Percentiles rank a stretch among this genome's conserved stretches.
These are phyloP conservation scores for Chrysomela aeneicollis DNA, from an alignment of 2,888 invertebrate genomes.

Conservation along the genomic window DNA sequence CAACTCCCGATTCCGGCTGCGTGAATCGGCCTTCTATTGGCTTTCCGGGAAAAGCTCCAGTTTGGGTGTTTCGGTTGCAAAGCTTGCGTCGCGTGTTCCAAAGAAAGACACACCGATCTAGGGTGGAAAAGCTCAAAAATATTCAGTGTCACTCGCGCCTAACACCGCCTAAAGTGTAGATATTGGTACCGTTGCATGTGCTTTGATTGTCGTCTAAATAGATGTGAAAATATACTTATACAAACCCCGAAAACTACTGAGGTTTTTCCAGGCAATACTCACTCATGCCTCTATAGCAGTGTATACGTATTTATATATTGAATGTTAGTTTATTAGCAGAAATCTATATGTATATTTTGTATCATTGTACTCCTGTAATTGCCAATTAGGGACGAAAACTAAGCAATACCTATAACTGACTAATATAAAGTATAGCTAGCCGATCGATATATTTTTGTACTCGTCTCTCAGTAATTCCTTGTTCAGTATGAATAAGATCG, in stretches of 20 bases:
- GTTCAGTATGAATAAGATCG: conserved; percentile 46
- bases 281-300: not conserved
- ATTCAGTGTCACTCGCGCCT: not conserved
- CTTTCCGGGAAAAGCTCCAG: conserved; percentile 55
- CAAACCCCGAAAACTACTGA: not conserved
- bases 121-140: not conserved
- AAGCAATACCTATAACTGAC: conserved; percentile 2
- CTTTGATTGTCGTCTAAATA: conserved; percentile 25
- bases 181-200: conserved; percentile 11
- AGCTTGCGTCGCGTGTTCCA: not conserved
- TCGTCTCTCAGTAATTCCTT: conserved; percentile 10
- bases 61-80: conserved; percentile 53
- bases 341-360: conserved; percentile 1
- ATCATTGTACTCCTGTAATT: not conserved
- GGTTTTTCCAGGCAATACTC: not conserved
- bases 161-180: not conserved
- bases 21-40: conserved; percentile 58
- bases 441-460: conserved; percentile 2
- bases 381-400: not conserved
- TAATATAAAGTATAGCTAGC: not conserved
- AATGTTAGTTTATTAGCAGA: conserved; percentile 2
- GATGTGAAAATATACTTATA: not conserved
- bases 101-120: conserved; percentile 1
- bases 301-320: not conserved
- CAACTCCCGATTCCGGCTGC: conserved; percentile 44